Base-by-base conservation (phyloP, 2,113 vertebrate species). In the Oncorhynchus gorbuscha region DNA sequence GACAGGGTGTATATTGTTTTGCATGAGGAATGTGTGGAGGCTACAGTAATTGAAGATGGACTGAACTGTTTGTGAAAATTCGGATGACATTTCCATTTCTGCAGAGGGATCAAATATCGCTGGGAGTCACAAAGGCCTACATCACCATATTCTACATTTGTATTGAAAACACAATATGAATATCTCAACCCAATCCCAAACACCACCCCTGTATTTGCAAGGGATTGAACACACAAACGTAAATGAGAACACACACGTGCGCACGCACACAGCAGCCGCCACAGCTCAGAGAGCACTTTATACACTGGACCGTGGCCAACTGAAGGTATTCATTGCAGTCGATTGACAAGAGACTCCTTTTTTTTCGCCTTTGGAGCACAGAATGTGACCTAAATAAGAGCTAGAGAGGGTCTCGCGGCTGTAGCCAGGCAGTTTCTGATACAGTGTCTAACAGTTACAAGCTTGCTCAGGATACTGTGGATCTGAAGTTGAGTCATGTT, bases 301-400 rank as follows among this genome's bases (percentile, higher is more conserved):
- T 78, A 86, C 20, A 76, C 82, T 82, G 80, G 84, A 72, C 79
- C 8, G 8, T 9, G 8, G 39, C 39, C 39, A 39, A 39, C 8
- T 39, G 8, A 39, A 45, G 39, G 39, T 45, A 11, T 45, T 11
- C 39, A 88, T 87, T 71, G 81, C 81, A 76, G 75, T 49, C 76
- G 84, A 90, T 84, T 85, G 83, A 87, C 87, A 87, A 87, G 35
- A 68, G 65, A 20, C 58, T 88, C 85, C 79, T 82, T 86, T 86
- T 89, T 80, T 86, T 86, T 85, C 79, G 89, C 79, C 72, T 77
- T 80, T 83, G 86, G 80, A 86, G 87, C 85, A 69, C 81, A 89
- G 81, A 86, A 89, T 83, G 85, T 89, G 91, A 90, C 90, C 91
- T 89, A 89, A 90, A 91, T 92, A 90, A 90, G 87, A 86, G 88